Percentiles rank a stretch among this genome's conserved stretches.
Conservation (phyloP, 2,797 vertebrate genomes). For the Trachops cirrhosus region DNA sequence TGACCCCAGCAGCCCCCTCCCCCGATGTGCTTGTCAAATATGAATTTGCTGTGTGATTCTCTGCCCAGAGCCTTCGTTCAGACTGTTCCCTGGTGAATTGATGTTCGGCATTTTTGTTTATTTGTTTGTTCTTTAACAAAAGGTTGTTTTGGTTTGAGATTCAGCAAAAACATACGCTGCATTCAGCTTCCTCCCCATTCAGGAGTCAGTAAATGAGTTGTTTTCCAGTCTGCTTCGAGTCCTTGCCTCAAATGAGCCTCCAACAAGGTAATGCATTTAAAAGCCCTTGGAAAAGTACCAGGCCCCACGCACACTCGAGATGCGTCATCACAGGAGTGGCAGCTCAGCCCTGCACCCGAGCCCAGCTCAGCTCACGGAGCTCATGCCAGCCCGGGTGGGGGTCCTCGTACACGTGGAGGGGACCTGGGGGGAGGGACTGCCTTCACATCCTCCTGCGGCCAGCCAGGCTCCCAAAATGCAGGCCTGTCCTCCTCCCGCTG, state of each 20-base stretch:
- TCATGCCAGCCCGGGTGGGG: neutral
- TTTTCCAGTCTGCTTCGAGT: slow-evolving; percentile 57
- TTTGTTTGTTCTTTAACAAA: slow-evolving; percentile 74
- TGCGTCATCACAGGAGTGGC: neutral
- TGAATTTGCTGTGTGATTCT: neutral
- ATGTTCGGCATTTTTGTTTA: slow-evolving; percentile 55
- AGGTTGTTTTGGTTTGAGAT: slow-evolving; percentile 71
- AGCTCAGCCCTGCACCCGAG: neutral
- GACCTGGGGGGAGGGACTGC: neutral
- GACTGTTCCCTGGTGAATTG: slow-evolving; percentile 45
- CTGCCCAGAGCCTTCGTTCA: neutral
- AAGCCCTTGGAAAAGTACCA: slow-evolving; percentile 70
- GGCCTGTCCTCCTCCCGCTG: neutral
- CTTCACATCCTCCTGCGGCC: neutral
- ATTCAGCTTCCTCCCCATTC: slow-evolving; percentile 49
- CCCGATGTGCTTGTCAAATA: neutral
- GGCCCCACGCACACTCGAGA: neutral
- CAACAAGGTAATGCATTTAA: slow-evolving; percentile 67
- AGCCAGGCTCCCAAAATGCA: neutral
- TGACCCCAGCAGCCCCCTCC: neutral
- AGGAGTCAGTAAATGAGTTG: slow-evolving; percentile 58
- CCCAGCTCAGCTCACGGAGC: neutral
- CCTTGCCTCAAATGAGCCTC: slow-evolving; percentile 69
- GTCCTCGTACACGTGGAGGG: accelerated
- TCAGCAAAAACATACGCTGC: slow-evolving; percentile 54